Conservation (phyloP, 2,888 invertebrate genomes). For the Psylliodes chrysocephalus region DNA sequence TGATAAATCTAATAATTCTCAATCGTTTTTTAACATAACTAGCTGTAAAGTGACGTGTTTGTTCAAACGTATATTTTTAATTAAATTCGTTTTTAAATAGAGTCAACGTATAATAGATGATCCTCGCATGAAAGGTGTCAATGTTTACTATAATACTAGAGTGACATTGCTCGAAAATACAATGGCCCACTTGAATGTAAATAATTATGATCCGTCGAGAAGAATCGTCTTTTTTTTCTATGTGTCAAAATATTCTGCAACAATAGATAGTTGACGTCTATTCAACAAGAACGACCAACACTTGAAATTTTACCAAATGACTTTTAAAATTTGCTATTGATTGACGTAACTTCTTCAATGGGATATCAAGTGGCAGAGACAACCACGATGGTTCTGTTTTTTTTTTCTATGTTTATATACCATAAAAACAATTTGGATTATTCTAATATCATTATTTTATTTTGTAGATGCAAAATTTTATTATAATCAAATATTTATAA, state of each 20-base stretch:
- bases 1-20: too few relatives aligned
- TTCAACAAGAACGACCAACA: slow-evolving; percentile 41
- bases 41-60: too few relatives aligned
- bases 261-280: slow-evolving; percentile 47
- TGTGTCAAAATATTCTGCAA: slow-evolving; percentile 50
- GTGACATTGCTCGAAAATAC: slow-evolving; percentile 39
- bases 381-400: slow-evolving; percentile 26
- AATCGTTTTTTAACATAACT: too few relatives aligned
- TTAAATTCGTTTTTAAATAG: too few relatives aligned
- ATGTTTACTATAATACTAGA: slow-evolving; percentile 26
- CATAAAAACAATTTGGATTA: background rate
- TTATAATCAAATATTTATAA: too few relatives aligned
- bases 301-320: slow-evolving; percentile 50
- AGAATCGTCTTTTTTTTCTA: slow-evolving; percentile 43
- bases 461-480: too few relatives aligned
- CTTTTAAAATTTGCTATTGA: slow-evolving; percentile 50
- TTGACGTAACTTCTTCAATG: slow-evolving; percentile 45
- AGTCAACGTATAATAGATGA: background rate
- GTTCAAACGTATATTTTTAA: too few relatives aligned
- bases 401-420: background rate
- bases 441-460: too few relatives aligned
- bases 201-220: slow-evolving; percentile 37
- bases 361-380: slow-evolving; percentile 35
- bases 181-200: slow-evolving; percentile 39
- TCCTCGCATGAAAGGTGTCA: background rate